Conservation (phyloP, 2,113 vertebrate species). For the Orycteropus afer region DNA sequence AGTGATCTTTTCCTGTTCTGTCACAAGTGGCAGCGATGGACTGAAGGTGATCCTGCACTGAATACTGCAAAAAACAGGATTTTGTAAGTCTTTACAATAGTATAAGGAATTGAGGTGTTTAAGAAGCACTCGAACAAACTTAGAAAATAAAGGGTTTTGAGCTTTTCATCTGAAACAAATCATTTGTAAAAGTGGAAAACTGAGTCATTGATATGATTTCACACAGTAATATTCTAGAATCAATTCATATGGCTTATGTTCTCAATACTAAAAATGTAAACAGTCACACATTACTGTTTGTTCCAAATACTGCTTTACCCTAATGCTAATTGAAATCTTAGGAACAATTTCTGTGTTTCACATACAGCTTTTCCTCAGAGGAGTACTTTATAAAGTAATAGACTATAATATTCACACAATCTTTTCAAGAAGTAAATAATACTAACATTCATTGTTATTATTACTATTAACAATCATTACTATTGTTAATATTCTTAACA, state of each 20-base stretch:
- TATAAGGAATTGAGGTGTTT: background rate
- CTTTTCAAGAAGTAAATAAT: background rate
- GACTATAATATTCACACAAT: background rate
- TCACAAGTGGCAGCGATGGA: constrained; percentile 30
- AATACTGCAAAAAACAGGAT: background rate
- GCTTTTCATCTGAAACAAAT: constrained; percentile 9
- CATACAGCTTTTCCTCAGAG: background rate
- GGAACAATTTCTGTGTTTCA: background rate
- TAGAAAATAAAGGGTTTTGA: background rate
- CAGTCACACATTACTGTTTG: background rate
- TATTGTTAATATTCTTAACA: background rate
- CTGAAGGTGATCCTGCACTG: background rate
- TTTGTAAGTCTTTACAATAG: background rate
- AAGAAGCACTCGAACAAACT: background rate
- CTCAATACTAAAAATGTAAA: background rate
- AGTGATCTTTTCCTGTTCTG: constrained; percentile 10
- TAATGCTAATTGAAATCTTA: background rate
- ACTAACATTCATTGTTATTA: background rate
- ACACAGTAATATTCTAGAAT: background rate
- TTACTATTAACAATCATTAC: background rate
- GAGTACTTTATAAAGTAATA: background rate
- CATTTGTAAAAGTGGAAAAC: background rate
- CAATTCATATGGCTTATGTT: background rate
- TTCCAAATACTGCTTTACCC: constrained; percentile 1
- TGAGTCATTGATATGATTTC: background rate